Conservation (phyloP, 1,140 invertebrate genomes). For the Neuroterus valhalla region DNA sequence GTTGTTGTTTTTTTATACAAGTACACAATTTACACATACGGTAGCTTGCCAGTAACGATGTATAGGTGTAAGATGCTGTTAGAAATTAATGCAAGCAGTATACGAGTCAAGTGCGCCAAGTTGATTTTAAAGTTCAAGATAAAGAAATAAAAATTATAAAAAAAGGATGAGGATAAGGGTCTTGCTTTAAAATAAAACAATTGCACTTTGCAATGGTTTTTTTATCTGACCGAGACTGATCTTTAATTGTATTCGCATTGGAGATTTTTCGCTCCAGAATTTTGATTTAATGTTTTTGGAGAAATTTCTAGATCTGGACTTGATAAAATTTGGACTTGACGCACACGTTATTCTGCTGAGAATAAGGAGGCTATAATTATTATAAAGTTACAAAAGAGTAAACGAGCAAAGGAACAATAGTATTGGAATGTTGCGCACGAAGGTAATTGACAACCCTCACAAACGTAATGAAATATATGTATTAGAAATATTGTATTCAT, state of each 20-base stretch:
- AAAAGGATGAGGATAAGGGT: no score
- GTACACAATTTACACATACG: conserved; percentile 43
- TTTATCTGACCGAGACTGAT: not conserved
- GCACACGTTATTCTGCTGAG: conserved; percentile 11
- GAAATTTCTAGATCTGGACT: not conserved
- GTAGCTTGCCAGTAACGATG: conserved; percentile 61
- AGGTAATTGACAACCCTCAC: conserved; percentile 8
- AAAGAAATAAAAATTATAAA: not conserved
- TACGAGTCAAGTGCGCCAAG: conserved; percentile 34
- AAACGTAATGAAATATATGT: conserved; percentile 36
- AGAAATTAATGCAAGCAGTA: conserved; percentile 38
- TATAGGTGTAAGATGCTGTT: conserved; percentile 26
- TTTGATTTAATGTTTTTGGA: no score
- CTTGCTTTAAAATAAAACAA: no score
- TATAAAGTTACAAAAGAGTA: conserved; percentile 20
- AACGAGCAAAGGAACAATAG: conserved; percentile 23
- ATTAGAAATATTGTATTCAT: conserved; percentile 46
- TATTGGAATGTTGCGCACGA: conserved; percentile 20
- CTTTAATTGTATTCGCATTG: not conserved
- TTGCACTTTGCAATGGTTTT: no score
- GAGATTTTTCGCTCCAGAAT: not conserved
- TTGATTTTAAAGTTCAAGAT: conserved; percentile 15
- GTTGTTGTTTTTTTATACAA: conserved; percentile 43
- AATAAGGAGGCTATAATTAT: conserved; percentile 28
- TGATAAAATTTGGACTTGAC: not conserved